Evolutionary conservation across 1,140 invertebrate species (phyloP).

Genomic region (Aphelinus atriplicis): DNA sequence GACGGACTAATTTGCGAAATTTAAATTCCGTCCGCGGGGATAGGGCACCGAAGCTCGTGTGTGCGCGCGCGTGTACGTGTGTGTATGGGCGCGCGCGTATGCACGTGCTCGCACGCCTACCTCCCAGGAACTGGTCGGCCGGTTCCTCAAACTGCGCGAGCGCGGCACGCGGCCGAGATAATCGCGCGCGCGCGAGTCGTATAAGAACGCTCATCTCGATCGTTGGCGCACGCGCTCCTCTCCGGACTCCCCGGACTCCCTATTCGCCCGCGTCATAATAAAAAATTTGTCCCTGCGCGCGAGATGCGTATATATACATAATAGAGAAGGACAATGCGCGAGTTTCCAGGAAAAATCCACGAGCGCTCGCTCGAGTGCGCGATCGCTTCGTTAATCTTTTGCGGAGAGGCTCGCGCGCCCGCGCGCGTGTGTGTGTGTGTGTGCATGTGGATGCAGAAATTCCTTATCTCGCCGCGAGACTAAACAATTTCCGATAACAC

Average conservation of each 20-base stretch:
- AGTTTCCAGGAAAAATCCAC: slow-evolving; percentile 33
- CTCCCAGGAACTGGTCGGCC: slow-evolving; percentile 25
- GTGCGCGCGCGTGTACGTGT: too few species aligned
- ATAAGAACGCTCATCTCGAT: slow-evolving; percentile 3
- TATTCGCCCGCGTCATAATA: slow-evolving; percentile 4
- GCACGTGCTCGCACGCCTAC: neutral
- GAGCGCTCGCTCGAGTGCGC: too few species aligned
- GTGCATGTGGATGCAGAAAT: slow-evolving; percentile 10
- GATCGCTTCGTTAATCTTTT: too few species aligned
- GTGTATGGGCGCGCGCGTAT: too few species aligned
- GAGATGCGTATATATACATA: too few species aligned
- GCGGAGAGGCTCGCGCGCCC: neutral
- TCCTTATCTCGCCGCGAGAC: slow-evolving; percentile 24
- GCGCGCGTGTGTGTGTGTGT: neutral
- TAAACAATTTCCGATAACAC: slow-evolving; percentile 31
- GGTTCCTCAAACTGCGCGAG: too few species aligned
- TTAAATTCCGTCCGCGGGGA: slow-evolving; percentile 59
- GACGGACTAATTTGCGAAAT: slow-evolving; percentile 66
- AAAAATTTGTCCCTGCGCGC: slow-evolving; percentile 21
- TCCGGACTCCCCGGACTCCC: neutral
- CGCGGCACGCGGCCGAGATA: neutral
- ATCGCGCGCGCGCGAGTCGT: slow-evolving; percentile 9
- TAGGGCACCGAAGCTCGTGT: too few species aligned
- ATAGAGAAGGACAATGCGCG: neutral
- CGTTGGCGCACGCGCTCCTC: neutral